Conservation (phyloP, 2,113 vertebrate genomes). For the Oncorhynchus gorbuscha region DNA sequence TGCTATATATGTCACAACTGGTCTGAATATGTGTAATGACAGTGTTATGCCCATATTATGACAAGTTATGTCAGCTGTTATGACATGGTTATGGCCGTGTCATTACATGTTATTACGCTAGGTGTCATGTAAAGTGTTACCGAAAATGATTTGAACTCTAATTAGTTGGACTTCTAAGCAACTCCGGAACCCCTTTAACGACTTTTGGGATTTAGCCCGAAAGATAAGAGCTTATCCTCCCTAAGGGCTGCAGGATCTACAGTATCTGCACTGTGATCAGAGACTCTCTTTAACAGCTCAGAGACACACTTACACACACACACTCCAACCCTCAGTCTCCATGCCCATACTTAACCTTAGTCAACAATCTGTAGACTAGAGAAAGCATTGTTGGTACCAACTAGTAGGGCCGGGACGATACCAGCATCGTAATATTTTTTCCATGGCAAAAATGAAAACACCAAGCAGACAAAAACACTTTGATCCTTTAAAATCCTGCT, state of each 20-base stretch:
- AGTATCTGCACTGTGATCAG: conserved; percentile 47
- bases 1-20: too few relatives aligned
- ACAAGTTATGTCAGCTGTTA: too few relatives aligned
- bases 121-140: not conserved
- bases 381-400: not conserved
- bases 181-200: conserved; percentile 47
- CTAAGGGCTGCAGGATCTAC: conserved; percentile 41
- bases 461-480: too few relatives aligned
- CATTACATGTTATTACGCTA: too few relatives aligned
- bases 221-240: conserved; percentile 60
- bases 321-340: not conserved
- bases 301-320: conserved; percentile 16
- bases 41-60: too few relatives aligned
- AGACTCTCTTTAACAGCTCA: conserved; percentile 32
- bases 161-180: conserved; percentile 54
- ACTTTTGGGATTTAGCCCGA: conserved; percentile 51
- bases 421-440: too few relatives aligned
- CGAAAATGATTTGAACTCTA: conserved; percentile 24
- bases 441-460: too few relatives aligned
- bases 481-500: too few relatives aligned
- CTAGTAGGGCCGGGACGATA: too few relatives aligned
- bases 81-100: too few relatives aligned
- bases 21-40: too few relatives aligned
- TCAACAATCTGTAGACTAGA: not conserved
- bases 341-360: not conserved